These are phyloP conservation scores for Osmoderma eremita DNA, from an alignment of 2,888 invertebrate genomes.

Conservation along the genomic window DNA sequence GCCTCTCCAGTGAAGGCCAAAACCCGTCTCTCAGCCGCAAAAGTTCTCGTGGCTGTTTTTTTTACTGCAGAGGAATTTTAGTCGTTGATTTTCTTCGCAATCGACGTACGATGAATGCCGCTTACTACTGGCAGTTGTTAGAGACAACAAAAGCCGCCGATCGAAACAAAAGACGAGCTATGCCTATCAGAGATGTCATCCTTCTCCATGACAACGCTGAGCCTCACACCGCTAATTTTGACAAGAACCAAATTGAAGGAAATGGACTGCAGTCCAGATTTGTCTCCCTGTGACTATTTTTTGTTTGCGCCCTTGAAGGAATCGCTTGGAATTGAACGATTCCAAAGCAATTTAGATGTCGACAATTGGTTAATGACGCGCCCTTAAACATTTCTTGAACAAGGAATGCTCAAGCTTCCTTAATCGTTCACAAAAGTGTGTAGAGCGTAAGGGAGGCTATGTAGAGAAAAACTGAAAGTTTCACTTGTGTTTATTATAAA, in stretches of 20 bases:
- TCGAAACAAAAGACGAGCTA: neutral
- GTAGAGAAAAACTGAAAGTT: too few species aligned
- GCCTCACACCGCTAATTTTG: neutral
- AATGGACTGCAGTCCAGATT: neutral
- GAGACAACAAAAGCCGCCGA: neutral
- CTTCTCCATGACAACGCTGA: neutral
- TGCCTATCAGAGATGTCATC: neutral
- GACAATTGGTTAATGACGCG: too few species aligned
- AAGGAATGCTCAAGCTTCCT: too few species aligned
- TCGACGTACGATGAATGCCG: neutral
- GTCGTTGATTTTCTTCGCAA: neutral
- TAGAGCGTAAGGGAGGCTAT: too few species aligned
- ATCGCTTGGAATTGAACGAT: too few species aligned
- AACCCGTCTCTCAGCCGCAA: neutral
- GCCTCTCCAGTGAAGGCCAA: neutral
- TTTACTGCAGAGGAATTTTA: neutral
- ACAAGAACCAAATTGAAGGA: neutral
- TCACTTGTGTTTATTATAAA: too few species aligned
- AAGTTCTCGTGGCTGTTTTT: neutral
- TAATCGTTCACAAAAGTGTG: too few species aligned
- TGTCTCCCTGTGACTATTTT: too few species aligned
- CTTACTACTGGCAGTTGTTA: neutral
- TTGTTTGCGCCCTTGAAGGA: too few species aligned
- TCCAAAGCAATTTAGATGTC: too few species aligned
- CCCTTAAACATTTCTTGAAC: too few species aligned